These are phyloP conservation scores for Sorex fumeus DNA, from an alignment of 2,113 vertebrate genomes.

Conservation along the genomic window DNA sequence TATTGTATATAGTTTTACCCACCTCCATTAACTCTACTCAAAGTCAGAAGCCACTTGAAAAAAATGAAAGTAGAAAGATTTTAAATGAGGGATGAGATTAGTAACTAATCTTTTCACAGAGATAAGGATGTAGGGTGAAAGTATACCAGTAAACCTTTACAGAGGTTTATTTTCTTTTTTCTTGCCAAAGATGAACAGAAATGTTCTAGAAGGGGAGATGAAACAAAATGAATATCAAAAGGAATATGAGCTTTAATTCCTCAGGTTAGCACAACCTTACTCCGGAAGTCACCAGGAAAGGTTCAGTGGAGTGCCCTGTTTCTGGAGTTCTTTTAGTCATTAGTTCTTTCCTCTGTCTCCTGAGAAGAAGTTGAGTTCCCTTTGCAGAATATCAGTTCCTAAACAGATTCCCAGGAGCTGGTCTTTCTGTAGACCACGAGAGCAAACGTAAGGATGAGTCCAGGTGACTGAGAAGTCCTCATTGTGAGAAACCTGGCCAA, in stretches of 20 bases:
- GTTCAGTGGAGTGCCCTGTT: neutral
- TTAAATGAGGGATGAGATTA: conserved; percentile 9
- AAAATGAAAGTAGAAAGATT: conserved; percentile 40
- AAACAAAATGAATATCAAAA: neutral
- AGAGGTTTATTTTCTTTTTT: conserved; percentile 15
- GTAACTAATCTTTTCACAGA: neutral
- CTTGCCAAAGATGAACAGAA: conserved; percentile 17
- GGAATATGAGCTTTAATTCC: neutral
- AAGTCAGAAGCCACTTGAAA: conserved; percentile 34
- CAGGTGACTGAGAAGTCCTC: neutral
- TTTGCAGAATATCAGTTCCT: neutral
- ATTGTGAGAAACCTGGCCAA: neutral
- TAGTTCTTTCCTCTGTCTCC: neutral
- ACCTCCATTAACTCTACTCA: neutral
- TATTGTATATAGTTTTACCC: conserved; percentile 48
- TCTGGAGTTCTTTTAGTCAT: neutral
- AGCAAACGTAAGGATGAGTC: neutral
- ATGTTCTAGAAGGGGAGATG: neutral
- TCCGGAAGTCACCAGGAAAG: neutral
- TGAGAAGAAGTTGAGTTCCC: neutral
- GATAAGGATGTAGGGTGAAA: neutral
- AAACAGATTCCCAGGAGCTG: neutral
- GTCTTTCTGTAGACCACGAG: neutral
- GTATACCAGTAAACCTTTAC: neutral
- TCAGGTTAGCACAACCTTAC: neutral